Conservation (phyloP, 2,113 vertebrate species). For the Hyaena hyaena region DNA sequence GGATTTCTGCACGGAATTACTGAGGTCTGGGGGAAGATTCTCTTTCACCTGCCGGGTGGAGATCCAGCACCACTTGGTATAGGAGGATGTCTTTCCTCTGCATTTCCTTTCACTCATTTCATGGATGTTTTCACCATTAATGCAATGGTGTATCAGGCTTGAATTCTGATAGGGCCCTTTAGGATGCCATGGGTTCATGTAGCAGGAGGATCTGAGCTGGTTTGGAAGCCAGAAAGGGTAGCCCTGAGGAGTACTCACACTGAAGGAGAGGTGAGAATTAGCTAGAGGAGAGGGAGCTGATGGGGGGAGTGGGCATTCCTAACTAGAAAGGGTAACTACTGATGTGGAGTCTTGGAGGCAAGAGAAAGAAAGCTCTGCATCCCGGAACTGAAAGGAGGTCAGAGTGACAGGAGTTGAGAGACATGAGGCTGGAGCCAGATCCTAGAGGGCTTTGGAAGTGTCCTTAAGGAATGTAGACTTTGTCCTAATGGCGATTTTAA, state of each 20-base stretch:
- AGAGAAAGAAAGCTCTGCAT: not conserved
- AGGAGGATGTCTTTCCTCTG: constrained; percentile 49
- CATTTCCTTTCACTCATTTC: constrained; percentile 8
- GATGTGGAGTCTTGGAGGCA: not conserved
- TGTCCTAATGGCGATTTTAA: constrained; percentile 39
- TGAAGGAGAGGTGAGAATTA: not conserved
- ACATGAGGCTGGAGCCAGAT: not conserved
- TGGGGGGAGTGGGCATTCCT: not conserved
- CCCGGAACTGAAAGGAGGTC: not conserved
- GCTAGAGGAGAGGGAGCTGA: not conserved
- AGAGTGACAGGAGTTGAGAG: not conserved
- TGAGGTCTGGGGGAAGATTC: not conserved
- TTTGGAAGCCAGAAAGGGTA: constrained; percentile 9
- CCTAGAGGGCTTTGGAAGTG: not conserved
- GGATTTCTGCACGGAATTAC: not conserved
- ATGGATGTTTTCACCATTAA: not conserved
- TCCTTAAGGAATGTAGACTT: constrained; percentile 37
- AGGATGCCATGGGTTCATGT: not conserved
- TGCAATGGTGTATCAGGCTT: not conserved
- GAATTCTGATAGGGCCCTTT: constrained; percentile 11
- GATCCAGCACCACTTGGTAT: not conserved
- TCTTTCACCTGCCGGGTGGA: not conserved
- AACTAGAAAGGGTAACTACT: not conserved
- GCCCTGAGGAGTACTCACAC: not conserved
- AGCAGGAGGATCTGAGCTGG: not conserved